Conservation (phyloP, 2,888 invertebrate genomes). For the Theretra japonica region DNA sequence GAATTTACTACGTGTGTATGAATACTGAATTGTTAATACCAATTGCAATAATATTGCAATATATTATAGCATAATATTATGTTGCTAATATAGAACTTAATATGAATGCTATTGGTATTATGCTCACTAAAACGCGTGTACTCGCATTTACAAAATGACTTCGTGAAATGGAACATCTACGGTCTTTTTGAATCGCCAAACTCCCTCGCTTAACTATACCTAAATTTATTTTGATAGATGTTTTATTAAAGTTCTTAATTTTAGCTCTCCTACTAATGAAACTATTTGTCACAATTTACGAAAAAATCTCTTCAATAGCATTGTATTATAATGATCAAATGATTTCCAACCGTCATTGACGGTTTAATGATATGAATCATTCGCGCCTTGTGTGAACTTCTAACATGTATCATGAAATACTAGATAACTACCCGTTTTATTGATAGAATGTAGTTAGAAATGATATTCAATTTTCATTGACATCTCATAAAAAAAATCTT, state of each 20-base stretch:
- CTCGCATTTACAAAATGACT: no score
- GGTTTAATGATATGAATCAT: slow-evolving; percentile 2
- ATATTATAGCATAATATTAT: no score
- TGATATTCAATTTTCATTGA: no score
- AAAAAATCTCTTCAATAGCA: slow-evolving; percentile 18
- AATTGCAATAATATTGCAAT: no score
- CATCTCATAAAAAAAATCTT: no score
- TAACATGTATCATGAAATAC: not conserved
- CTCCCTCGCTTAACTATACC: not conserved
- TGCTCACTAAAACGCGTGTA: no score
- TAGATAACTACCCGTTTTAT: not conserved
- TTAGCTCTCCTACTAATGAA: slow-evolving; percentile 8
- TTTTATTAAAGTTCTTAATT: slow-evolving; percentile 1
- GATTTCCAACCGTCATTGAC: not conserved
- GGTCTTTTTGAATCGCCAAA: not conserved
- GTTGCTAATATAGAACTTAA: no score
- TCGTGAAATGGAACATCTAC: not conserved
- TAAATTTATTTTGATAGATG: not conserved
- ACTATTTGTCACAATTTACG: slow-evolving; percentile 10
- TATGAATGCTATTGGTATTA: no score
- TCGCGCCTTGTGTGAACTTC: slow-evolving; percentile 7
- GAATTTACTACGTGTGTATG: no score
- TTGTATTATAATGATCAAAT: slow-evolving; percentile 5
- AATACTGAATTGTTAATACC: no score
- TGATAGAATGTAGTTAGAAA: no score